phyloP scores from a whole-genome alignment of 64 coral and sea anemone genomes.

The Dendrophyllia cribrosa region DNA sequence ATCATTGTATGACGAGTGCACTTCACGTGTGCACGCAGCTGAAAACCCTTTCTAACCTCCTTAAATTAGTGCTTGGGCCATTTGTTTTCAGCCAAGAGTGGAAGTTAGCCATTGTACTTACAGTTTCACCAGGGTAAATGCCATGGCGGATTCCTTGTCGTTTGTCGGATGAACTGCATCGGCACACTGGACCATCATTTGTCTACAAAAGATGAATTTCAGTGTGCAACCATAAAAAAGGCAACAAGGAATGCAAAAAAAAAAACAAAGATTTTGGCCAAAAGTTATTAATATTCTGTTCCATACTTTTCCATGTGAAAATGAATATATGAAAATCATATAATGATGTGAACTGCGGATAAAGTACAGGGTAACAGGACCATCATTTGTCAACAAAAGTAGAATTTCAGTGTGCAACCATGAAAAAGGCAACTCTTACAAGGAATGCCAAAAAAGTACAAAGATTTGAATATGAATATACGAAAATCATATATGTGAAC shows the following conservation, averaged over 20 bases:
- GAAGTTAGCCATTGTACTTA: conserved; percentile 14
- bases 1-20: too few relatives aligned
- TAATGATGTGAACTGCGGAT: neutral
- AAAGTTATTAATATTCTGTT: too few relatives aligned
- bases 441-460: neutral
- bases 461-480: too few relatives aligned
- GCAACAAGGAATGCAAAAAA: neutral
- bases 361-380: conserved; percentile 79
- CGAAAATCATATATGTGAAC: too few relatives aligned
- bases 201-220: conserved; percentile 40
- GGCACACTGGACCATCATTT: conserved; percentile 90
- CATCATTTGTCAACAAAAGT: conserved; percentile 82
- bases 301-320: too few relatives aligned
- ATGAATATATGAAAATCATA: too few relatives aligned
- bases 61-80: too few relatives aligned
- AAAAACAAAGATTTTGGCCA: too few relatives aligned
- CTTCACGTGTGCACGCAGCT: too few relatives aligned
- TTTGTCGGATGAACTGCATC: conserved; percentile 81
- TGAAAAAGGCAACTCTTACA: neutral
- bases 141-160: conserved; percentile 89
- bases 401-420: neutral
- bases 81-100: too few relatives aligned
- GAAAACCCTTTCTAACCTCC: too few relatives aligned
- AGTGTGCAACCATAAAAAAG: neutral
- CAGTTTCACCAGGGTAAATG: conserved; percentile 94